Evolutionary conservation across 2,888 invertebrate species (phyloP).

Genomic region (Nephrocerus scutellatus): DNA sequence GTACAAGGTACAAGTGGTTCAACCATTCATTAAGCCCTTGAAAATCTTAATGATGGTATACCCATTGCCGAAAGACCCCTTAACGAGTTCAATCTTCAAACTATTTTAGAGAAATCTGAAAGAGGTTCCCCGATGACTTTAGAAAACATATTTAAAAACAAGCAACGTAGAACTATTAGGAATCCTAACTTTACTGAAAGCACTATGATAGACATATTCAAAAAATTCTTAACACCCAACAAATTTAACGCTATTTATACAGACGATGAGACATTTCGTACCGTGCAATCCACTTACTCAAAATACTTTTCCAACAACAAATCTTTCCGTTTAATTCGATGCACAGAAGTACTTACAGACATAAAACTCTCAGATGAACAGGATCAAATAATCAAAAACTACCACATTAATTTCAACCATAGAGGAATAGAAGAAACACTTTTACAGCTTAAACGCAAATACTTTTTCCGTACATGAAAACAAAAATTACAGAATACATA

Average conservation of each 20-base stretch:
- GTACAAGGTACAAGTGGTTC: conserved; percentile 4
- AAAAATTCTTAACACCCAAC: conserved; percentile 12
- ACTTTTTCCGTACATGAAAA: conserved; percentile 16
- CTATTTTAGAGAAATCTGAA: conserved; percentile 7
- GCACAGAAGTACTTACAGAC: conserved; percentile 6
- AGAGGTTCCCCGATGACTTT: conserved; percentile 2
- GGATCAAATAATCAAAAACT: conserved; percentile 7
- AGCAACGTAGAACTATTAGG: conserved; percentile 6
- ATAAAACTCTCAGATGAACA: conserved; percentile 9
- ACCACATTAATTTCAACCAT: conserved; percentile 12
- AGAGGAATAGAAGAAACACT: conserved; percentile 12
- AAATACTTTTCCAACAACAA: conserved; percentile 11
- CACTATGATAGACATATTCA: conserved; percentile 6
- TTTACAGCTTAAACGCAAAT: conserved; percentile 11
- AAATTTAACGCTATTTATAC: conserved; percentile 10
- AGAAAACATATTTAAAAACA: conserved; percentile 15
- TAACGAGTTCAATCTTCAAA: conserved; percentile 18
- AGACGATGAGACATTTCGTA: conserved; percentile 13
- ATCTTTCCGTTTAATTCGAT: conserved; percentile 10
- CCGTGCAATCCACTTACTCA: conserved; percentile 12
- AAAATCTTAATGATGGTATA: conserved; percentile 13
- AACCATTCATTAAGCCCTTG: conserved; percentile 8
- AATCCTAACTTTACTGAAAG: conserved; percentile 8
- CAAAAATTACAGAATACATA: conserved; percentile 7
- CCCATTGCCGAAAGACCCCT: conserved; percentile 15